Evolutionary conservation across 2,888 invertebrate genomes (phyloP).

Genomic region (Hirtodrosophila trivittata): DNA sequence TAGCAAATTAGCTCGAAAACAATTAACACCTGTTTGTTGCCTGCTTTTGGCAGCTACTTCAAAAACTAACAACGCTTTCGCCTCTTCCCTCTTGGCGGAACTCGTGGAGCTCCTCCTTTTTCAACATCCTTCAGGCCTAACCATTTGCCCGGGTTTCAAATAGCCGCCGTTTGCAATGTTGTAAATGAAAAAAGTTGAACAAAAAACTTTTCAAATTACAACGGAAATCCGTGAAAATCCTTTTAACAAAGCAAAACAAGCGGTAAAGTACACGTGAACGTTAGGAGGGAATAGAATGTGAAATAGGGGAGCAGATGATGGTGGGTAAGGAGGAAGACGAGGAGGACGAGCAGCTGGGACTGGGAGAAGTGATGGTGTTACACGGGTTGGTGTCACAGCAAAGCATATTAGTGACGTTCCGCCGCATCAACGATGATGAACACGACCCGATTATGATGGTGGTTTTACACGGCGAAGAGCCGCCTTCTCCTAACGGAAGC

Average conservation of each 20-base stretch:
- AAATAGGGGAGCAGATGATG: neutral
- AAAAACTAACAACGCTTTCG: slow-evolving; percentile 61
- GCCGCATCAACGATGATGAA: slow-evolving; percentile 46
- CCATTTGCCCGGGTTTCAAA: slow-evolving; percentile 15
- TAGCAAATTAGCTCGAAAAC: slow-evolving; percentile 76
- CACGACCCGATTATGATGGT: slow-evolving; percentile 52
- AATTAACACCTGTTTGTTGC: slow-evolving; percentile 76
- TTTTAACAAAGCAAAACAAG: slow-evolving; percentile 77
- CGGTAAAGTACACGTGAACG: slow-evolving; percentile 11
- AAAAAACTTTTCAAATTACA: slow-evolving; percentile 80
- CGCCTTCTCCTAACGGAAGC: slow-evolving; percentile 19
- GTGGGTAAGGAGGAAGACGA: neutral
- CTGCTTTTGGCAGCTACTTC: slow-evolving; percentile 72
- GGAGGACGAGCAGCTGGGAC: no score
- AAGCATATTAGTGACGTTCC: slow-evolving; percentile 56
- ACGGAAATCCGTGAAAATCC: slow-evolving; percentile 81
- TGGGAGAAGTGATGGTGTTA: no score
- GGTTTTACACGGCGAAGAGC: slow-evolving; percentile 14
- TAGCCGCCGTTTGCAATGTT: slow-evolving; percentile 24
- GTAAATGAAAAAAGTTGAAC: slow-evolving; percentile 77
- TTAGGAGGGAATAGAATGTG: neutral
- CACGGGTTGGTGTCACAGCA: slow-evolving; percentile 9
- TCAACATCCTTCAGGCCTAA: neutral
- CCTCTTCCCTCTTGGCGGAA: neutral
- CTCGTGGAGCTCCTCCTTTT: neutral